A percentile compares a stretch with the other conserved stretches of the same genome.
phyloP scores from a whole-genome alignment of 2,113 vertebrate genomes.

The Ammodytes dubius region DNA sequence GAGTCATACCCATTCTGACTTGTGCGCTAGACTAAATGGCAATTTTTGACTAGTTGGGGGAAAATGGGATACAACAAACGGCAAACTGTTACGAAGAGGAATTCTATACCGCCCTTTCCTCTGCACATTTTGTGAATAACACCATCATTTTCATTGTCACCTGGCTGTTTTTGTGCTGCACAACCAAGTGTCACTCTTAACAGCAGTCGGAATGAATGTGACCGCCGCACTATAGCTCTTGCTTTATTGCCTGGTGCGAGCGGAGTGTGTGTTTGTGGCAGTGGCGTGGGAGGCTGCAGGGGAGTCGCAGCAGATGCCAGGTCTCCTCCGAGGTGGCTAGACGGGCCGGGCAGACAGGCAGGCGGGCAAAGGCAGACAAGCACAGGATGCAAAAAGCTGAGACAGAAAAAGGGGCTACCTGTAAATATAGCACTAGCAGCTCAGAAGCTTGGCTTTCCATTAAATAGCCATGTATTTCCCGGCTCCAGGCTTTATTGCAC shows the following conservation, averaged over 20 bases:
- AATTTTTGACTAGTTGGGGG: slow-evolving; percentile 70
- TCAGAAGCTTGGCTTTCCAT: slow-evolving; percentile 79
- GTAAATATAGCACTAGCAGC: slow-evolving; percentile 83
- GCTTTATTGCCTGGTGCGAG: slow-evolving; percentile 47
- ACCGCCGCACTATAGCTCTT: slow-evolving; percentile 10
- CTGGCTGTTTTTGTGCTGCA: slow-evolving; percentile 31
- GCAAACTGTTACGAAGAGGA: slow-evolving; percentile 55
- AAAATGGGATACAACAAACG: slow-evolving; percentile 70
- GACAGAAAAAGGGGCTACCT: slow-evolving; percentile 67
- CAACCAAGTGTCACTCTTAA: slow-evolving; percentile 59
- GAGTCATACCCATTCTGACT: slow-evolving; percentile 79
- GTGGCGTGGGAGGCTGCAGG: slow-evolving; percentile 72
- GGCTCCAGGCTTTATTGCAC: slow-evolving; percentile 86
- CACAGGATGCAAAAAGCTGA: slow-evolving; percentile 39
- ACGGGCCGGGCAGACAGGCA: slow-evolving; percentile 41
- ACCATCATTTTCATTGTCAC: slow-evolving; percentile 34
- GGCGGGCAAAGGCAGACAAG: slow-evolving; percentile 57
- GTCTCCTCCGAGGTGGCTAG: slow-evolving; percentile 65
- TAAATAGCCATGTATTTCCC: slow-evolving; percentile 82
- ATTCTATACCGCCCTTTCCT: slow-evolving; percentile 20
- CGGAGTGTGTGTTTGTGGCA: slow-evolving; percentile 52
- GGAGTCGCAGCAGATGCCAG: slow-evolving; percentile 70
- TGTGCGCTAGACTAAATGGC: slow-evolving; percentile 79
- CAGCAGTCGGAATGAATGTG: slow-evolving; percentile 36
- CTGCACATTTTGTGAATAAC: slow-evolving; percentile 37